phyloP scores from a whole-genome alignment of 92 coral and sea anemone genomes.

The Nematostella vectensis region DNA sequence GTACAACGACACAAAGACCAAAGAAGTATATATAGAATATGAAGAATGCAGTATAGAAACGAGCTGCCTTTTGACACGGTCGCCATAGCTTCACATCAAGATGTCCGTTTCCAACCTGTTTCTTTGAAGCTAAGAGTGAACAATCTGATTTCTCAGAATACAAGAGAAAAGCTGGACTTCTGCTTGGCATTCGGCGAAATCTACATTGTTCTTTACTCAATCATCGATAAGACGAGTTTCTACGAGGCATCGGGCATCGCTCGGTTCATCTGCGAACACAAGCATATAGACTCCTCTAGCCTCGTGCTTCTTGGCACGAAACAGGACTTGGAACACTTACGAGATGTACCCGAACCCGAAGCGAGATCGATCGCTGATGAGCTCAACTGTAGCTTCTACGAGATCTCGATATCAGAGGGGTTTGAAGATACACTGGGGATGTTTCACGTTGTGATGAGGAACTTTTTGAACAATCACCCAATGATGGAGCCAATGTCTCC shows the following conservation, averaged over 20 bases:
- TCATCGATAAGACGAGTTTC: constrained; percentile 70
- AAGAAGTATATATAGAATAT: too few relatives aligned
- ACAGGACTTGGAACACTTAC: constrained; percentile 68
- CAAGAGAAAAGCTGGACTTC: constrained; percentile 64
- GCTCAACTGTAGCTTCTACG: constrained; percentile 75
- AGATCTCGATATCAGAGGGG: constrained; percentile 78
- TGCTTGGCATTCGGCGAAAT: constrained; percentile 66
- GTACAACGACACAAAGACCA: too few relatives aligned
- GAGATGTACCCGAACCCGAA: constrained; percentile 75
- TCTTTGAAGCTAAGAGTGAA: too few relatives aligned
- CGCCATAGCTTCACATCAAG: too few relatives aligned
- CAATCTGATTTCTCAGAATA: constrained; percentile 58
- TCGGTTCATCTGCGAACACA: constrained; percentile 55
- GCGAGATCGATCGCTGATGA: constrained; percentile 63
- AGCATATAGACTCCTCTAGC: constrained; percentile 61
- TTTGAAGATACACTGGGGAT: constrained; percentile 52
- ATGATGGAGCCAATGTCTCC: constrained; percentile 26
- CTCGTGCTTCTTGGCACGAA: constrained; percentile 84
- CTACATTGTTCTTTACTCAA: constrained; percentile 78
- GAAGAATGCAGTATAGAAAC: too few relatives aligned
- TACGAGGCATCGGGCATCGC: constrained; percentile 74
- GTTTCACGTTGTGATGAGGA: constrained; percentile 66
- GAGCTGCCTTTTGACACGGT: too few relatives aligned
- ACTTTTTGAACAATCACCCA: constrained; percentile 47
- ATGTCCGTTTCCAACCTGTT: too few relatives aligned